phyloP scores from a whole-genome alignment of 2,113 vertebrate species.

The Malaclemys terrapin region DNA sequence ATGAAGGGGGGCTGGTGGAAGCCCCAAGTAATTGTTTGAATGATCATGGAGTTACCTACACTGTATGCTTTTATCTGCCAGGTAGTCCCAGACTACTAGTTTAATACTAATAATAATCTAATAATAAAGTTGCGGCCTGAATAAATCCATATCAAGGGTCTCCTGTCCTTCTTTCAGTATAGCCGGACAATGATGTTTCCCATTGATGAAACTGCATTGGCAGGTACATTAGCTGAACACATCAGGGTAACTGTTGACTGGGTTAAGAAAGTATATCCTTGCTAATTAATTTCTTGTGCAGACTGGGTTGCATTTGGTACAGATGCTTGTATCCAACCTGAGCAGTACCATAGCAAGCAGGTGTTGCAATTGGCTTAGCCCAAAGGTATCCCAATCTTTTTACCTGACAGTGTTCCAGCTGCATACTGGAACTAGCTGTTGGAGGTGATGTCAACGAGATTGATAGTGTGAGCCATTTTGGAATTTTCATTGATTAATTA shows the following conservation, averaged over 20 bases:
- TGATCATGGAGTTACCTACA: no score
- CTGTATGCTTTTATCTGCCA: no score
- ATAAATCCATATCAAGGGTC: no score
- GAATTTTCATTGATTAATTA: conserved; percentile 78
- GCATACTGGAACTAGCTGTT: conserved; percentile 66
- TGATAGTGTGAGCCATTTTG: conserved; percentile 69
- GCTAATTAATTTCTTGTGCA: conserved; percentile 66
- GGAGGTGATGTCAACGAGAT: conserved; percentile 76
- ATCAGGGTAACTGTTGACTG: neutral
- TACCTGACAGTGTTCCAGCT: conserved; percentile 67
- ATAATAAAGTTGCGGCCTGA: no score
- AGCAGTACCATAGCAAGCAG: conserved; percentile 61
- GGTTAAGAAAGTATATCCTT: conserved; percentile 27
- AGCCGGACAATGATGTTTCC: neutral
- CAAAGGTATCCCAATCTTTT: conserved; percentile 51
- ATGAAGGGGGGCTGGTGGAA: no score
- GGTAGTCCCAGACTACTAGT: no score
- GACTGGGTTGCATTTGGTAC: conserved; percentile 35
- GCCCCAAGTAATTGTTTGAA: no score
- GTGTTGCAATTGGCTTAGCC: conserved; percentile 62
- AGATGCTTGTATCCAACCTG: conserved; percentile 48
- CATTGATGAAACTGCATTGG: neutral
- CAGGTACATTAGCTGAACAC: neutral
- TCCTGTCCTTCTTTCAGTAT: no score
- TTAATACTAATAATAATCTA: no score